These are phyloP conservation scores for Anoplopoma fimbria DNA, from an alignment of 2,113 vertebrate genomes.

Conservation along the genomic window DNA sequence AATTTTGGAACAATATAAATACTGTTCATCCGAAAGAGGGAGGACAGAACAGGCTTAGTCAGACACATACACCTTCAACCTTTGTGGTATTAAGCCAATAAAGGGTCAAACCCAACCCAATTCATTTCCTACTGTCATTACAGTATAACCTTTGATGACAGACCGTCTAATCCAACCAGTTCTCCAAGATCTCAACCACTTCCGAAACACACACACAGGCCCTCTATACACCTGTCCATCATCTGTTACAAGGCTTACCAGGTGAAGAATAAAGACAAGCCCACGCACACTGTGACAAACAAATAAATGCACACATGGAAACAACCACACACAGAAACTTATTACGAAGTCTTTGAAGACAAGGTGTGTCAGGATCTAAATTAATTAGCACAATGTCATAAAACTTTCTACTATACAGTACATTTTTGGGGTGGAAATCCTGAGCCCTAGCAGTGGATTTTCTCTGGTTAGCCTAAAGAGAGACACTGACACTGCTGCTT, in stretches of 20 bases:
- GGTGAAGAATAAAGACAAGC: neutral
- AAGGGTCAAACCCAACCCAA: conserved; percentile 31
- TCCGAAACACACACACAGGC: conserved; percentile 24
- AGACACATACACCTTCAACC: conserved; percentile 1
- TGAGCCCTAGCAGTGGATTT: conserved; percentile 2
- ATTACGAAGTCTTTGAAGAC: neutral
- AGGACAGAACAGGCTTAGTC: conserved; percentile 5
- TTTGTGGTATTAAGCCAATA: conserved; percentile 6
- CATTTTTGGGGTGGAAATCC: neutral
- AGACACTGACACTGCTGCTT: neutral
- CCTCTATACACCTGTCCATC: conserved; percentile 54
- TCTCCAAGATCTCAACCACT: conserved; percentile 31
- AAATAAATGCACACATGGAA: conserved; percentile 44
- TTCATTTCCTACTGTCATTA: conserved; percentile 23
- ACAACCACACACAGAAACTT: conserved; percentile 34
- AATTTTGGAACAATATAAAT: conserved; percentile 42
- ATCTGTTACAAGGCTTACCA: conserved; percentile 25
- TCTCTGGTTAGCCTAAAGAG: conserved; percentile 11
- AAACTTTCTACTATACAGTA: neutral
- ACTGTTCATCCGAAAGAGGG: conserved; percentile 13
- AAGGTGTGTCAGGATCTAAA: neutral
- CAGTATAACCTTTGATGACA: conserved; percentile 31
- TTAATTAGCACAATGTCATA: neutral
- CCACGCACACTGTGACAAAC: conserved; percentile 24
- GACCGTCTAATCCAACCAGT: conserved; percentile 51